These are phyloP conservation scores for Glandiceps talaboti DNA, from an alignment of 53 echinoderm and acorn worm species.

Conservation along the genomic window DNA sequence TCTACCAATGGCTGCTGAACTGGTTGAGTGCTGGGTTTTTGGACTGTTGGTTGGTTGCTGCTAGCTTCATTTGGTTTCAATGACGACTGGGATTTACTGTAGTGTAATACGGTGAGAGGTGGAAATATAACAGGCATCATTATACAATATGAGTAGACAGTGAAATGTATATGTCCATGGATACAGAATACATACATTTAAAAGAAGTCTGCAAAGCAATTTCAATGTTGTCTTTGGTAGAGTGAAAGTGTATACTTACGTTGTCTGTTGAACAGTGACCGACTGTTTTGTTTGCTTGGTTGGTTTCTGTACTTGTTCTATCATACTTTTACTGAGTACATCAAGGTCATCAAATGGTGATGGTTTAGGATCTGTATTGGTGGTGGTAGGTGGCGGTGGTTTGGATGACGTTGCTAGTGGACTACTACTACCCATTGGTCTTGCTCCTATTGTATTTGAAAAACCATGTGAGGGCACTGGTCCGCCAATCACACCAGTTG, in stretches of 20 bases:
- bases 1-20: not conserved
- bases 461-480: not conserved
- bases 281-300: not conserved
- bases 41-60: too few relatives aligned
- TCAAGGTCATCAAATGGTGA: slow-evolving; percentile 62
- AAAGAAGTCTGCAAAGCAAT: too few relatives aligned
- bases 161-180: too few relatives aligned
- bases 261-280: not conserved
- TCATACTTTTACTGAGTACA: slow-evolving; percentile 52
- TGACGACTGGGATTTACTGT: too few relatives aligned
- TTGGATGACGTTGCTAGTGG: slow-evolving; percentile 1
- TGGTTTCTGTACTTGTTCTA: slow-evolving; percentile 12
- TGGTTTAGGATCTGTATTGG: not conserved
- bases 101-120: too few relatives aligned
- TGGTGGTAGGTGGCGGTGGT: not conserved
- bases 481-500: not conserved
- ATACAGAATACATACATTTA: too few relatives aligned
- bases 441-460: not conserved
- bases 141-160: too few relatives aligned
- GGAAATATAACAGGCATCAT: too few relatives aligned
- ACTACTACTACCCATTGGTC: not conserved
- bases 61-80: too few relatives aligned
- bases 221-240: too few relatives aligned
- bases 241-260: not conserved
- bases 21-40: not conserved